A percentile compares a stretch with the other conserved stretches of the same genome.
Conservation (phyloP, 2,113 vertebrate species). For the Australoheros scitulus region DNA sequence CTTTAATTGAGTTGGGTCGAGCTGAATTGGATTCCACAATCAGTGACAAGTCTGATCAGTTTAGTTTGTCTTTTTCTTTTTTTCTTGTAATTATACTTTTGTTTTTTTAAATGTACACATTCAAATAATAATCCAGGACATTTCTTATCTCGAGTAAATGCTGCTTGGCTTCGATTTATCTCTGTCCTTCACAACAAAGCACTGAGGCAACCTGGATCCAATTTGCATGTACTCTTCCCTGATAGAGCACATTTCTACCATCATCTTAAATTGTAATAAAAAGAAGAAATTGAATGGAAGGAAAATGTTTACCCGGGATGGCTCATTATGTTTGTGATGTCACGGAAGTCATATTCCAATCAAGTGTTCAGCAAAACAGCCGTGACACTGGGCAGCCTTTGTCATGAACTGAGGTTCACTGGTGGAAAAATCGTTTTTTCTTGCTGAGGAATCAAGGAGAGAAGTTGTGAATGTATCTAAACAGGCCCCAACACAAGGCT, state of each 20-base stretch:
- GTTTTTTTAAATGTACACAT: not conserved
- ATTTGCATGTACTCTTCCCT: not conserved
- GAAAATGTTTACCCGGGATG: not conserved
- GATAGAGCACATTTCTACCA: not conserved
- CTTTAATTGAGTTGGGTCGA: conserved; percentile 46
- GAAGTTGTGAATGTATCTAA: not conserved
- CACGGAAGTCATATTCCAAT: not conserved
- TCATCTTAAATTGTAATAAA: not conserved
- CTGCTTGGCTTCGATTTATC: not conserved
- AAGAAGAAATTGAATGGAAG: not conserved
- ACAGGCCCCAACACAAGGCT: conserved; percentile 27
- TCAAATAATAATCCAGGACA: not conserved
- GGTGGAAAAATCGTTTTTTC: not conserved
- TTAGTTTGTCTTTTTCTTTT: not conserved
- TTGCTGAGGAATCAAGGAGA: not conserved
- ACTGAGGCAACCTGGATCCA: not conserved
- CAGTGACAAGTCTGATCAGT: conserved; percentile 6
- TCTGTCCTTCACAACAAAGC: not conserved
- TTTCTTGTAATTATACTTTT: not conserved
- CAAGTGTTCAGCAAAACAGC: not conserved
- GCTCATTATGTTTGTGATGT: not conserved
- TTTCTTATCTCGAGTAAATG: not conserved
- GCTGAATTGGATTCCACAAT: conserved; percentile 39
- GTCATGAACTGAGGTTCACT: not conserved
- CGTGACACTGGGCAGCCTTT: not conserved